phyloP scores from a whole-genome alignment of 2,113 vertebrate genomes.

The Delphinus delphis region DNA sequence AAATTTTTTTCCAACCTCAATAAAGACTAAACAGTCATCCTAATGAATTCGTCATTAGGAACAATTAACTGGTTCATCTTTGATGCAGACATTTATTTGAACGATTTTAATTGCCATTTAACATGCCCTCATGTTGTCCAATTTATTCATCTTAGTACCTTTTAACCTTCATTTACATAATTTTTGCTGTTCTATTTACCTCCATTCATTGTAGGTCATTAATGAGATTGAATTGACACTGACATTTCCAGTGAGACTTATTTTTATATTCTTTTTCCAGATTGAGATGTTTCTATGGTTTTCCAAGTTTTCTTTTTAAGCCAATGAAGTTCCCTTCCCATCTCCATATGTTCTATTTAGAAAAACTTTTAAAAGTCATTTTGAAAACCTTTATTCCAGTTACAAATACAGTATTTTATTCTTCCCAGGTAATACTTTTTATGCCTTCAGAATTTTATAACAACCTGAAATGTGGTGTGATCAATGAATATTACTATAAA shows the following conservation, averaged over 20 bases:
- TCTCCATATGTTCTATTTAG: conserved; percentile 20
- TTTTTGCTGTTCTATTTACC: conserved; percentile 24
- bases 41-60: conserved; percentile 9
- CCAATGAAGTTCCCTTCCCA: neutral
- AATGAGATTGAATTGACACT: conserved; percentile 23
- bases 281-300: conserved; percentile 15
- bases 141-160: conserved; percentile 9
- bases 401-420: neutral
- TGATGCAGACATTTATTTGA: conserved; percentile 43
- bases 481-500: neutral
- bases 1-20: neutral
- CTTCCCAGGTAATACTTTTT: neutral
- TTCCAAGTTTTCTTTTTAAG: conserved; percentile 9
- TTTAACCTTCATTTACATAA: conserved; percentile 60
- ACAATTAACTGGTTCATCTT: conserved; percentile 23
- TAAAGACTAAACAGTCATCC: neutral
- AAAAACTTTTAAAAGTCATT: conserved; percentile 36
- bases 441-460: conserved; percentile 3
- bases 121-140: conserved; percentile 36
- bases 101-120: conserved; percentile 57
- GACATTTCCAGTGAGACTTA: neutral
- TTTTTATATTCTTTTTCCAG: conserved; percentile 36
- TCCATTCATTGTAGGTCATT: conserved; percentile 26
- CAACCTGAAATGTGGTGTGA: neutral
- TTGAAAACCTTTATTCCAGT: neutral